These are phyloP conservation scores for Amphiprion percula DNA, from an alignment of 2,113 vertebrate genomes.

Conservation along the genomic window DNA sequence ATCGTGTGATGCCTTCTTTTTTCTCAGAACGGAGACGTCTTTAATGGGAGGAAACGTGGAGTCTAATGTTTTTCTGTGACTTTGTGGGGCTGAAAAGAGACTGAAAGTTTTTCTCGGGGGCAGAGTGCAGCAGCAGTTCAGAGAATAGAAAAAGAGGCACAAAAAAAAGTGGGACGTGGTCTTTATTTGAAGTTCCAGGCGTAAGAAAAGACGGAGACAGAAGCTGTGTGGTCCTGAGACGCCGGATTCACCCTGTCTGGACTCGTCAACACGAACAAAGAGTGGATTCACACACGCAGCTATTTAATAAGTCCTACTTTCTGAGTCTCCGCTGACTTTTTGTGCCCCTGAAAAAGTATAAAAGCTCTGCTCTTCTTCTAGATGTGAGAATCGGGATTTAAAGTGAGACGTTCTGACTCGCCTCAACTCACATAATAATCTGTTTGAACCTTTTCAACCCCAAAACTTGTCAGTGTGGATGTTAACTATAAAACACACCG, in stretches of 20 bases:
- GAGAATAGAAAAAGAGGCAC: not conserved
- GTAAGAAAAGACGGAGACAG: not conserved
- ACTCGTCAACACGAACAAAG: constrained; percentile 11
- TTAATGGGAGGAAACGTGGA: too few species aligned
- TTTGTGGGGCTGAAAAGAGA: not conserved
- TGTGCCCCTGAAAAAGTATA: too few species aligned
- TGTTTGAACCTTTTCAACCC: too few species aligned
- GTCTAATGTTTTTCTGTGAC: too few species aligned
- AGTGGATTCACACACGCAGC: constrained; percentile 11
- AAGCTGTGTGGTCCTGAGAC: constrained; percentile 42
- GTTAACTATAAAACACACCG: too few species aligned
- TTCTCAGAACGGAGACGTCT: too few species aligned
- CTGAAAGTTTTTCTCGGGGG: not conserved
- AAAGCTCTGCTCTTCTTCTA: not conserved
- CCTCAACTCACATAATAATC: too few species aligned
- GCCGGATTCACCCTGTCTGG: constrained; percentile 28
- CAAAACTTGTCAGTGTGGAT: too few species aligned
- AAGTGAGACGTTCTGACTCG: too few species aligned
- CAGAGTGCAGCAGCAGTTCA: not conserved
- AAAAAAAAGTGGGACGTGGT: constrained; percentile 8
- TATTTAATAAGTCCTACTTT: constrained; percentile 29
- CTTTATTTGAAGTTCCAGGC: constrained; percentile 13
- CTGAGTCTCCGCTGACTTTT: not conserved
- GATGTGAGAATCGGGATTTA: not conserved
- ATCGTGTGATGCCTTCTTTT: too few species aligned